phyloP scores from a whole-genome alignment of 2,888 invertebrate species.

The Thecophora atra region DNA sequence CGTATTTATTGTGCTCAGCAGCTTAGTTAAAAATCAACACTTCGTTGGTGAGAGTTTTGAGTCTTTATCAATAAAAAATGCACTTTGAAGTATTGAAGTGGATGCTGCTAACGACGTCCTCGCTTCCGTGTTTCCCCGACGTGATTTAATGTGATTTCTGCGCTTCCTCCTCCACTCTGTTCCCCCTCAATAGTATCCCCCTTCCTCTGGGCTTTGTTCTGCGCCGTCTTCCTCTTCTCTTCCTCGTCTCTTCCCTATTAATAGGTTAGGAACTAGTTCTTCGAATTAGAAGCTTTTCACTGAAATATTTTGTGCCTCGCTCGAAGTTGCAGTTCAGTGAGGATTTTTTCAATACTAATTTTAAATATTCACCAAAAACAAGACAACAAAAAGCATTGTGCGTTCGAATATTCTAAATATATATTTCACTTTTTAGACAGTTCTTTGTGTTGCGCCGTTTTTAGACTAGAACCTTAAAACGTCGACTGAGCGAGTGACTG shows the following conservation, averaged over 20 bases:
- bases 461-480: constrained; percentile 13
- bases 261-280: constrained; percentile 19
- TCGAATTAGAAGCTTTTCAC: background rate
- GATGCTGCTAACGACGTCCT: too few species aligned
- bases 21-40: too few species aligned
- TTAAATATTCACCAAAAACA: background rate
- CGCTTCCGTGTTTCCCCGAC: too few species aligned
- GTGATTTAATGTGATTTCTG: too few species aligned
- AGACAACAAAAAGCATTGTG: constrained; percentile 46
- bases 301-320: background rate
- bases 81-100: too few species aligned
- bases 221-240: too few species aligned
- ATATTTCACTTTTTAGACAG: constrained; percentile 45
- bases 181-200: constrained; percentile 15
- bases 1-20: too few species aligned
- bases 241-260: background rate
- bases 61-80: too few species aligned
- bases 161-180: constrained; percentile 35
- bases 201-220: too few species aligned
- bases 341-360: background rate
- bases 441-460: constrained; percentile 20
- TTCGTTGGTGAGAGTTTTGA: too few species aligned
- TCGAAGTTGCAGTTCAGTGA: too few species aligned
- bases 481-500: constrained; percentile 21
- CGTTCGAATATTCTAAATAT: constrained; percentile 62